Percentiles rank a stretch among this genome's conserved stretches.
Evolutionary conservation across 2,888 invertebrate genomes (phyloP).

Genomic region (Lordiphosa fenestrarum): DNA sequence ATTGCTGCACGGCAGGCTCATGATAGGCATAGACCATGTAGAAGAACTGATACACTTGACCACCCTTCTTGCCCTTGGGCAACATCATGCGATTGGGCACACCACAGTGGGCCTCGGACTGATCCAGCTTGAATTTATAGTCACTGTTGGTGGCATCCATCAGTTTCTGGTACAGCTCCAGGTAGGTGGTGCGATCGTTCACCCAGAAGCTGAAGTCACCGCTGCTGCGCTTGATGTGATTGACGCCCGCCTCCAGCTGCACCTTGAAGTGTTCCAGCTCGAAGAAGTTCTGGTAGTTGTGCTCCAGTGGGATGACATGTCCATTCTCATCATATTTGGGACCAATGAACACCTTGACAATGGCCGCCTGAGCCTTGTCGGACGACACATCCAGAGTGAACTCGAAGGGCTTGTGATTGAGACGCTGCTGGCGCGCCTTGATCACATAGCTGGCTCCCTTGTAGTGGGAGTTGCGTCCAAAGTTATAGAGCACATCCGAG

Average conservation of each 20-base stretch:
- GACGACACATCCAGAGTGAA: constrained; percentile 83
- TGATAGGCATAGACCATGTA: constrained; percentile 83
- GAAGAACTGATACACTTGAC: constrained; percentile 84
- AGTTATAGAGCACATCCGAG: constrained; percentile 53
- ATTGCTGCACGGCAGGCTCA: constrained; percentile 80
- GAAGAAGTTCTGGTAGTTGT: constrained; percentile 84
- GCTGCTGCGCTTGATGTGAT: constrained; percentile 83
- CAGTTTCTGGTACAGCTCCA: constrained; percentile 81
- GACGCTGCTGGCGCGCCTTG: constrained; percentile 83
- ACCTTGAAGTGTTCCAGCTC: constrained; percentile 85
- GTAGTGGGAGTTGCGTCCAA: constrained; percentile 75
- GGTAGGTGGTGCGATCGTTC: constrained; percentile 82
- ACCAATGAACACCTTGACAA: constrained; percentile 86
- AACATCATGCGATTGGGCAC: constrained; percentile 84
- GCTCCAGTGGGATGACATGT: constrained; percentile 82
- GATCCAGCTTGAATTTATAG: constrained; percentile 80
- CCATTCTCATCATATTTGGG: constrained; percentile 85
- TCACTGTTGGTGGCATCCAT: constrained; percentile 81
- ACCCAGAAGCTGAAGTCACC: constrained; percentile 85
- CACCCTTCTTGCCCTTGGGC: constrained; percentile 84
- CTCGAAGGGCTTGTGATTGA: constrained; percentile 85
- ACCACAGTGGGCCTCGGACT: constrained; percentile 82
- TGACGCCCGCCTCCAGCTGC: constrained; percentile 83
- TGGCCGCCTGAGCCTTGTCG: constrained; percentile 83
- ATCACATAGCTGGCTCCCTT: constrained; percentile 80